phyloP scores from a whole-genome alignment of 2,888 invertebrate genomes.

The Tuta absoluta region DNA sequence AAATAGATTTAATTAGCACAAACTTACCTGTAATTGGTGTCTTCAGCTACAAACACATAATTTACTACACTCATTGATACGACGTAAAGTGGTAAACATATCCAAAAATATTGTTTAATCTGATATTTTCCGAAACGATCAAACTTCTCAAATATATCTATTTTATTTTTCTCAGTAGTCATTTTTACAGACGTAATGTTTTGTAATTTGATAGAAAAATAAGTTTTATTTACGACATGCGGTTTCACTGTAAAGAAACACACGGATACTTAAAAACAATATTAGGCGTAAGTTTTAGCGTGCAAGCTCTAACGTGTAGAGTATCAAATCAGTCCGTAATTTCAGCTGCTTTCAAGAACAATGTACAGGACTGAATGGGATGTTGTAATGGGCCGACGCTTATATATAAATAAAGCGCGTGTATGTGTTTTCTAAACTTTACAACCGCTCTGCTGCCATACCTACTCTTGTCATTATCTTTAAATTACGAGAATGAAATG shows the following conservation, averaged over 20 bases:
- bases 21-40: slow-evolving; percentile 59
- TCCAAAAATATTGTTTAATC: slow-evolving; percentile 55
- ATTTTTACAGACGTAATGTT: neutral
- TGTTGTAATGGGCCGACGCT: neutral
- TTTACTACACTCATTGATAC: slow-evolving; percentile 67
- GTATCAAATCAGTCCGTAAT: neutral
- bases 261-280: neutral
- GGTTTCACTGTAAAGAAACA: neutral
- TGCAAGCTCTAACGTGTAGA: neutral
- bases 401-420: slow-evolving; percentile 1
- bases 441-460: neutral
- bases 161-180: slow-evolving; percentile 1
- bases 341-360: neutral
- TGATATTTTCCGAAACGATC: slow-evolving; percentile 61
- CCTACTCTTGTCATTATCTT: too few relatives aligned
- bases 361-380: neutral
- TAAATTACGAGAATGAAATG: too few relatives aligned
- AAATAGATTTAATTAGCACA: neutral
- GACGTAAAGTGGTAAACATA: slow-evolving; percentile 58
- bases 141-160: slow-evolving; percentile 43
- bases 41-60: slow-evolving; percentile 66
- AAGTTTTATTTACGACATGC: neutral
- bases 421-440: neutral
- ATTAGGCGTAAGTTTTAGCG: neutral
- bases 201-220: neutral